A percentile compares a stretch with the other conserved stretches of the same genome.
Conservation (phyloP, 1,140 invertebrate genomes). For the Aphis gossypii region DNA sequence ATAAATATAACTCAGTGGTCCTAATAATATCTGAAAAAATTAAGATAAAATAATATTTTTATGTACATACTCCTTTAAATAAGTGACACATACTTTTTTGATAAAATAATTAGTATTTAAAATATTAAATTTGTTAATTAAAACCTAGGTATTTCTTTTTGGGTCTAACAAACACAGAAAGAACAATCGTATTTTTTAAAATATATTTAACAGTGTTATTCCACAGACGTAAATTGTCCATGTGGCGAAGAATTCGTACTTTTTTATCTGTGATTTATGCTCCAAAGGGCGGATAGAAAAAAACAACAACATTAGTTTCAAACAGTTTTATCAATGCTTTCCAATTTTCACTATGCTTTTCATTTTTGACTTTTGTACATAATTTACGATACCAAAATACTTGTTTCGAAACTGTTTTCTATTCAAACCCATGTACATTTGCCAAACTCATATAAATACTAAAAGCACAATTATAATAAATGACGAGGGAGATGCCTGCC, state of each 20-base stretch:
- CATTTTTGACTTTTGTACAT: not conserved
- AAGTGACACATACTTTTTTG: not conserved
- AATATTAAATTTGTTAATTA: not conserved
- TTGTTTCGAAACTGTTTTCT: constrained; percentile 23
- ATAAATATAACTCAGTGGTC: not conserved
- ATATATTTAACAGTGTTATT: not conserved
- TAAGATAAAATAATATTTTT: not conserved
- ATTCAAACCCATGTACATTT: not conserved
- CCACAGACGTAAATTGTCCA: constrained; percentile 2
- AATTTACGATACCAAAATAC: constrained; percentile 43
- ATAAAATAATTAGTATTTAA: not conserved
- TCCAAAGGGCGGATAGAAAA: constrained; percentile 4
- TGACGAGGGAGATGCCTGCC: not conserved
- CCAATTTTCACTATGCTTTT: constrained; percentile 42
- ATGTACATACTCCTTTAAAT: not conserved
- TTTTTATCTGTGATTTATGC: constrained; percentile 39
- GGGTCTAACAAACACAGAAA: not conserved
- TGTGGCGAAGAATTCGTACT: not conserved
- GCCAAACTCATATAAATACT: not conserved
- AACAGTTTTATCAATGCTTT: constrained; percentile 44
- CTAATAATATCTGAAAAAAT: not conserved
- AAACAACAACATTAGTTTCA: constrained; percentile 43
- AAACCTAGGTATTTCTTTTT: not conserved
- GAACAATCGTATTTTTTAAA: constrained; percentile 19
- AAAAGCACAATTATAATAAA: constrained; percentile 14